A percentile compares a stretch with the other conserved stretches of the same genome.
These are phyloP conservation scores for Pachycephus smyrnensis DNA, from an alignment of 2,888 invertebrate species.

Conservation along the genomic window DNA sequence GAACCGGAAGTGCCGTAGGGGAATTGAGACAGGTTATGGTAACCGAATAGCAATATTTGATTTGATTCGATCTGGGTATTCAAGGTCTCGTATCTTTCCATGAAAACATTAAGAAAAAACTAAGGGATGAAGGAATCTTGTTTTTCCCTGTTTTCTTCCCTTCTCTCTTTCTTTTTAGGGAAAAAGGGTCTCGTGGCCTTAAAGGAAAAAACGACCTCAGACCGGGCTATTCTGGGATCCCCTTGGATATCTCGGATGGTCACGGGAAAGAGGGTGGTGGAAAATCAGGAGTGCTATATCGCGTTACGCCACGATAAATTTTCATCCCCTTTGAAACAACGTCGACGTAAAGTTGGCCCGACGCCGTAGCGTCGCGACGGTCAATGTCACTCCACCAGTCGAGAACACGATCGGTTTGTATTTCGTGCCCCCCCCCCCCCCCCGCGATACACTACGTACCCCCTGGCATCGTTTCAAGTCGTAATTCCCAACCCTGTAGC, in stretches of 20 bases:
- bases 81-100: no score
- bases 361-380: conserved; percentile 28
- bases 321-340: background rate
- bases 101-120: background rate
- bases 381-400: conserved; percentile 12
- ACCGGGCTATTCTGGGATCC: background rate
- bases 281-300: background rate
- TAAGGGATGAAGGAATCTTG: background rate
- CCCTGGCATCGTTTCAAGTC: no score
- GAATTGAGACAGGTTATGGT: background rate
- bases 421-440: background rate
- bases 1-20: background rate
- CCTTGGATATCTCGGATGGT: background rate
- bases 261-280: background rate
- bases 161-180: no score
- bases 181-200: background rate
- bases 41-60: background rate
- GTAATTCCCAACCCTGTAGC: no score
- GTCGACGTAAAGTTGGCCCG: background rate
- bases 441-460: no score
- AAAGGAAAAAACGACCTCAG: background rate
- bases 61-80: background rate
- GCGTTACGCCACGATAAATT: background rate
- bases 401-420: background rate
- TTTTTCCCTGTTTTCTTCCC: no score